Conservation (phyloP, 2,113 vertebrate genomes). For the Sinosuthora webbiana region DNA sequence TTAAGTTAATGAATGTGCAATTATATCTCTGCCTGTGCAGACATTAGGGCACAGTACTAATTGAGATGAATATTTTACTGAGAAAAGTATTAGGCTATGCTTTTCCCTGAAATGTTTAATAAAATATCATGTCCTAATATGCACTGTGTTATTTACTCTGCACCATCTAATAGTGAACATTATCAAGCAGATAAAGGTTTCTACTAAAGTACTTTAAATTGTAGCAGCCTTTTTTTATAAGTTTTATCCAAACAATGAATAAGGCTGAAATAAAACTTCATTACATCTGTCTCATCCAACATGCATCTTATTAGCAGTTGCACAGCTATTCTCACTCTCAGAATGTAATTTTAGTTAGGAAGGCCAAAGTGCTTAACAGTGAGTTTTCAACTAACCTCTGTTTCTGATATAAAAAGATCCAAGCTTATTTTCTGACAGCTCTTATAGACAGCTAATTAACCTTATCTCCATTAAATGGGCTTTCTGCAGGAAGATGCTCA, state of each 20-base stretch:
- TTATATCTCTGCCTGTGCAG: neutral
- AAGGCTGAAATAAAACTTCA: neutral
- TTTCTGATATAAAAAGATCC: neutral
- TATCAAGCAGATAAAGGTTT: neutral
- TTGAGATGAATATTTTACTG: neutral
- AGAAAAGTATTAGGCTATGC: neutral
- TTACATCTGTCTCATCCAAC: neutral
- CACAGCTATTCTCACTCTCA: neutral
- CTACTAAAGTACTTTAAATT: neutral
- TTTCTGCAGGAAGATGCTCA: neutral
- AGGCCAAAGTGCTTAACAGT: neutral
- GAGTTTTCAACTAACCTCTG: neutral
- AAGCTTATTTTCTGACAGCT: neutral
- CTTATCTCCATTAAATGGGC: neutral
- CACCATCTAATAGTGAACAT: neutral
- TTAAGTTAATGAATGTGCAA: neutral
- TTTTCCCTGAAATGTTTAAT: neutral
- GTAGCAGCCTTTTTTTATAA: neutral
- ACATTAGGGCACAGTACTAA: neutral
- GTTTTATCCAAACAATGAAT: neutral
- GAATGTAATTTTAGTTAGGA: neutral
- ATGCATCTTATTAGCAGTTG: neutral
- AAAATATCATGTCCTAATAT: neutral
- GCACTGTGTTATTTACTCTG: neutral
- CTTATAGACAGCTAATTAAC: neutral